Base-by-base conservation (phyloP, 2,888 invertebrate species). In the Conistra vaccinii region DNA sequence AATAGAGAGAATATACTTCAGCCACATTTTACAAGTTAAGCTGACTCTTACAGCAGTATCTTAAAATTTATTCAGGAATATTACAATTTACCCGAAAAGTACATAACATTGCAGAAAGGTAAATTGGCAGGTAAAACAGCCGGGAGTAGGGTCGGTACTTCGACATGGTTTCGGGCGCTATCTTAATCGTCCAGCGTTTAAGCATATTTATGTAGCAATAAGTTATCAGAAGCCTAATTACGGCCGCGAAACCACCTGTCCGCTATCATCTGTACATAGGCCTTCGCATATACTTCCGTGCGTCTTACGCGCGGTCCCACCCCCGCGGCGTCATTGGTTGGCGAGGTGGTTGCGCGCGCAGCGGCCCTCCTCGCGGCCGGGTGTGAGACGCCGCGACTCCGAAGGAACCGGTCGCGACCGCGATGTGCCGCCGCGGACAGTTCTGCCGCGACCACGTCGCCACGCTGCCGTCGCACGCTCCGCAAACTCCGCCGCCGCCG, bases 201-300 rank as follows among this genome's bases (percentile, higher is more conserved):
- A 93, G 91, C 91, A 93, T 94, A 94, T 95, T 95, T 96, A 95
- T 94, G 94, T 94, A 93, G 94, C 93, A 95, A 95, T 95, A 95
- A 95, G 93, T 96, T 96, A 95, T 95, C 94, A 94, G 94, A 90
- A 92, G 95, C 94, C 96, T 96, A 96, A 96, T 96, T 96, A 95
- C 94, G 93, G 93, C 92, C 93, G 93, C 95, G 96, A 95, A 96
- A 96, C 96, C 96, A 96, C 96, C 96, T 96, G 96, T 96, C 96
- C 96, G 96, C 95, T 95, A 94, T 94, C 94, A 94, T 93, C 95
- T 94, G 96, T 96, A 96, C 96, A 96, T 96, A 96, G 96, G 96
- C 96, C 95, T 96, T 93, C 95, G 95, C 96, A 96, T 96, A 96
- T 96, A 96, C 96, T 96, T 96, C 95, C 95, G 95, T 94, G 93